Evolutionary conservation across 2,797 vertebrate genomes (phyloP).

Genomic region (Salarias fasciatus): DNA sequence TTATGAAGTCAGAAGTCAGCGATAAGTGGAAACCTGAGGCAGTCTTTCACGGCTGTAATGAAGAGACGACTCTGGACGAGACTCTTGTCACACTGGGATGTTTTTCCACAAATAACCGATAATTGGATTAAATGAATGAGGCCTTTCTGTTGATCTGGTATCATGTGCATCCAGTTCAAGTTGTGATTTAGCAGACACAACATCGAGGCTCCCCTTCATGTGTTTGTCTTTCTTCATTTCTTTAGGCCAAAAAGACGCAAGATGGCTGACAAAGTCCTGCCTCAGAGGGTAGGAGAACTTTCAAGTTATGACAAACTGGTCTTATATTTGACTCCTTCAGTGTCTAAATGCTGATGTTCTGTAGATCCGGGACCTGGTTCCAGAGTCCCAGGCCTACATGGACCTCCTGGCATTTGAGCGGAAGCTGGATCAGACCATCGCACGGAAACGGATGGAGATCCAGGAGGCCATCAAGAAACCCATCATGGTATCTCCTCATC

Average conservation of each 20-base stretch:
- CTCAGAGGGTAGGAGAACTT: constrained; percentile 87
- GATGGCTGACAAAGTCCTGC: constrained; percentile 99
- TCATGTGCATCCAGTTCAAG: constrained; percentile 5
- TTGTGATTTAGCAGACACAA: constrained; percentile 20
- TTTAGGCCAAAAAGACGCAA: constrained; percentile 93
- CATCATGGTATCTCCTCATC: constrained; percentile 84
- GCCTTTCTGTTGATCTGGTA: constrained; percentile 17
- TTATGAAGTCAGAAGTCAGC: constrained; percentile 31
- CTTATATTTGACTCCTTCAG: background rate
- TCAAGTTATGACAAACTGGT: background rate
- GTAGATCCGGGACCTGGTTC: constrained; percentile 96
- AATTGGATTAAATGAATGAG: constrained; percentile 19
- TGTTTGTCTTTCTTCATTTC: constrained; percentile 29
- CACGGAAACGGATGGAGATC: constrained; percentile 98
- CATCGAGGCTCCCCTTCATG: background rate
- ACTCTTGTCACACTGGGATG: constrained; percentile 12
- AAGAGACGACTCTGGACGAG: constrained; percentile 4
- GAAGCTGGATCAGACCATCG: constrained; percentile 98
- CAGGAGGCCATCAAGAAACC: constrained; percentile 99
- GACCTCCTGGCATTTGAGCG: constrained; percentile 98
- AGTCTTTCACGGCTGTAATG: constrained; percentile 17
- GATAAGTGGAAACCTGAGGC: constrained; percentile 39
- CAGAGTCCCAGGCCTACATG: constrained; percentile 99
- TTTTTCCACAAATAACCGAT: constrained; percentile 35
- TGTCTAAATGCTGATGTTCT: constrained; percentile 6